Evolutionary conservation across 2,113 vertebrate genomes (phyloP).

Genomic region (Anthoscopus minutus): DNA sequence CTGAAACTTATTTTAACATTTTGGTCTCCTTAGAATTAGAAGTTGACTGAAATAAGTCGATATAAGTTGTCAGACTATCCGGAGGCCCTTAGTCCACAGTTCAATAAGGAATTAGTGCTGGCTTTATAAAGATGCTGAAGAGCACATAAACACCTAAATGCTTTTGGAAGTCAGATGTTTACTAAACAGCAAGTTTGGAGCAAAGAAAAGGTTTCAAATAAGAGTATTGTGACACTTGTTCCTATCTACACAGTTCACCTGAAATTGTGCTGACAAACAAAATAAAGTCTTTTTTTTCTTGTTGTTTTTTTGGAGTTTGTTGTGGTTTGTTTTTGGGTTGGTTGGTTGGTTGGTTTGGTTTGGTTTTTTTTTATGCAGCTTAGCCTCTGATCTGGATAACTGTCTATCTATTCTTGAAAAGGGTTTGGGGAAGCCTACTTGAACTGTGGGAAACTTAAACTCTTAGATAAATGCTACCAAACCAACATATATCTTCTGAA

Average conservation of each 20-base stretch:
- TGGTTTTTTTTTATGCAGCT: background rate
- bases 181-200: background rate
- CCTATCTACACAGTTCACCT: background rate
- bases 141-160: background rate
- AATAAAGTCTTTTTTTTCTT: background rate
- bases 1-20: background rate
- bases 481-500: background rate
- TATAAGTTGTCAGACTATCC: background rate
- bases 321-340: background rate
- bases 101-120: background rate
- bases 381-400: background rate
- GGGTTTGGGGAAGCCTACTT: background rate
- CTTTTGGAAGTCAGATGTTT: background rate
- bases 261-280: background rate
- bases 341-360: background rate
- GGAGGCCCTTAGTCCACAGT: background rate
- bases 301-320: no score
- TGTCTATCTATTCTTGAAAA: background rate
- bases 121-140: background rate
- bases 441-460: background rate
- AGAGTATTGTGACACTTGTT: background rate
- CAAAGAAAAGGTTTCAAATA: conserved; percentile 4
- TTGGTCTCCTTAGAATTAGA: background rate
- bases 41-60: background rate
- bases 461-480: background rate